phyloP scores from a whole-genome alignment of 2,888 invertebrate species.

The Barypeithes pellucidus region DNA sequence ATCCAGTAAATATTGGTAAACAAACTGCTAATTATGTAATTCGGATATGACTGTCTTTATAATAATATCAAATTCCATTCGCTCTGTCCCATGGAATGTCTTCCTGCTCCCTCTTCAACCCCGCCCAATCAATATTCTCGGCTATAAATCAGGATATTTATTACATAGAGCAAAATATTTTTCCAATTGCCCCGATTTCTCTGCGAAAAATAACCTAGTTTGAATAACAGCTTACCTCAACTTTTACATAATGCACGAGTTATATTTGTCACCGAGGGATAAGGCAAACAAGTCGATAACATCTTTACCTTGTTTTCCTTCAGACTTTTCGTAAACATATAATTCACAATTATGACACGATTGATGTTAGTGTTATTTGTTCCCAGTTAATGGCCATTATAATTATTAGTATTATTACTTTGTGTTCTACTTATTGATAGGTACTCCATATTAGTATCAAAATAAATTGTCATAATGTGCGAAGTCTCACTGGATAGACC shows the following conservation, averaged over 20 bases:
- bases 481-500: no score
- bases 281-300: constrained; percentile 8
- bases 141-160: no score
- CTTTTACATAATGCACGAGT: constrained; percentile 10
- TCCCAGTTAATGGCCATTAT: background rate
- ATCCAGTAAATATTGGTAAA: no score
- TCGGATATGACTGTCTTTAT: no score
- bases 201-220: constrained; percentile 4
- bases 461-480: no score
- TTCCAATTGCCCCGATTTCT: constrained; percentile 4
- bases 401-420: background rate
- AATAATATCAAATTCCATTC: no score
- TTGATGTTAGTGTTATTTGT: background rate
- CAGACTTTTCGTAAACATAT: constrained; percentile 11
- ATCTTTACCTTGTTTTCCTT: constrained; percentile 11
- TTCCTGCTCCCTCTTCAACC: no score
- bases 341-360: background rate
- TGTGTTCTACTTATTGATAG: background rate
- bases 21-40: no score
- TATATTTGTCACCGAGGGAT: constrained; percentile 4
- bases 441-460: no score
- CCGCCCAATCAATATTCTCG: no score
- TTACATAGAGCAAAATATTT: background rate
- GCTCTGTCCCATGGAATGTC: no score
- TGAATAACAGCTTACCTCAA: background rate